These are phyloP conservation scores for Bucorvus abyssinicus DNA, from an alignment of 2,797 vertebrate species.

Conservation along the genomic window DNA sequence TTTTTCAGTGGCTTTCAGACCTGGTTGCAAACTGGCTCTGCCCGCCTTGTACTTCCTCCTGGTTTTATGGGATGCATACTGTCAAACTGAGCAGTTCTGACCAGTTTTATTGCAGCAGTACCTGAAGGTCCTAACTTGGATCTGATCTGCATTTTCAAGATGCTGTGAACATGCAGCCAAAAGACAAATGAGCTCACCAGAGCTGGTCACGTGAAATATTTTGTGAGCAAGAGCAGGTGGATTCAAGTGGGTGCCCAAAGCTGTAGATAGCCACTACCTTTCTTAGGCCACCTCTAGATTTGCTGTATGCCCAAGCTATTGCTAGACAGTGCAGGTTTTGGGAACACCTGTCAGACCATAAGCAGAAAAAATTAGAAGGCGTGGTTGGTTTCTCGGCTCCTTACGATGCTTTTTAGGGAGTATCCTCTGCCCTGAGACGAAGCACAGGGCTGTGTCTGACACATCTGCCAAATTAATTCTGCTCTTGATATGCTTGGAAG, in stretches of 20 bases:
- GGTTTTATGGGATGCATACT: background rate
- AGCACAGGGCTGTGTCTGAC: fast-evolving
- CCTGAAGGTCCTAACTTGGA: background rate
- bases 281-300: background rate
- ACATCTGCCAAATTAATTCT: background rate
- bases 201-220: background rate
- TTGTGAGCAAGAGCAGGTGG: background rate
- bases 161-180: background rate
- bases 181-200: background rate
- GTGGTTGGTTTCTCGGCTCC: background rate
- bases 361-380: background rate
- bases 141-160: background rate
- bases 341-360: background rate
- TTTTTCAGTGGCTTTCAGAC: background rate
- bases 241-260: background rate
- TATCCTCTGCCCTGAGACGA: fast-evolving
- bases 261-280: background rate
- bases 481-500: background rate
- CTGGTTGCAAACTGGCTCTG: background rate
- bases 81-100: background rate
- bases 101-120: too few species aligned
- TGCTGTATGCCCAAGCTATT: background rate
- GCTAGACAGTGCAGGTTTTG: background rate
- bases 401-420: background rate
- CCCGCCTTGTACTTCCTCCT: background rate